phyloP scores from a whole-genome alignment of 2,113 vertebrate genomes.

The Platichthys stellatus region DNA sequence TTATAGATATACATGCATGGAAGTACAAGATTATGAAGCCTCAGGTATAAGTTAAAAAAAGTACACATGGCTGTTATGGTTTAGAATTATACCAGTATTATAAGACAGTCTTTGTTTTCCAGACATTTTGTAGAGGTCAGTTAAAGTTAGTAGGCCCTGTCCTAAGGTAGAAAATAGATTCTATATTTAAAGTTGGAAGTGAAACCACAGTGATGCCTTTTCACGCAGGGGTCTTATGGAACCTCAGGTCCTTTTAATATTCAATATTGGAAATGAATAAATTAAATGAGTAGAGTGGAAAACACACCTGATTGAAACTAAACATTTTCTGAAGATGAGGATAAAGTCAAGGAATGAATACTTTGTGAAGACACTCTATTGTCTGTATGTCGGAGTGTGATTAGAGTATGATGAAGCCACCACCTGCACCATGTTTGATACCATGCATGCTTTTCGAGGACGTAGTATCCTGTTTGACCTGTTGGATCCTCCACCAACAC shows the following conservation, averaged over 20 bases:
- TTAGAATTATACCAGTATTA: no score
- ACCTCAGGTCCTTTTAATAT: no score
- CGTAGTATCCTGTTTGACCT: neutral
- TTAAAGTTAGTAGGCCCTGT: no score
- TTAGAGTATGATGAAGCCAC: neutral
- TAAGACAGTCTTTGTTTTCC: no score
- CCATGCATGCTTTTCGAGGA: neutral
- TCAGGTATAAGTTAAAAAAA: neutral
- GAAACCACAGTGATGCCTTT: no score
- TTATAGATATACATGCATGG: neutral
- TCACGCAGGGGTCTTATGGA: no score
- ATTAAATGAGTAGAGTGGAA: no score
- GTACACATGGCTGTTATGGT: neutral
- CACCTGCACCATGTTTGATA: no score
- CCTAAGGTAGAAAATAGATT: no score
- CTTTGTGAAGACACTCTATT: neutral
- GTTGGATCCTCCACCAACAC: neutral
- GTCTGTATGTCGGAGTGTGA: neutral
- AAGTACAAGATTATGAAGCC: neutral
- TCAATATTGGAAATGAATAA: no score
- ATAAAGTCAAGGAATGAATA: neutral
- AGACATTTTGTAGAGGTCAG: no score
- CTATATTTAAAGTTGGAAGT: no score
- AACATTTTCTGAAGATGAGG: neutral
- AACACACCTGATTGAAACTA: neutral